Conservation (phyloP, 2,888 invertebrate genomes). For the Hypsopygia costalis region DNA sequence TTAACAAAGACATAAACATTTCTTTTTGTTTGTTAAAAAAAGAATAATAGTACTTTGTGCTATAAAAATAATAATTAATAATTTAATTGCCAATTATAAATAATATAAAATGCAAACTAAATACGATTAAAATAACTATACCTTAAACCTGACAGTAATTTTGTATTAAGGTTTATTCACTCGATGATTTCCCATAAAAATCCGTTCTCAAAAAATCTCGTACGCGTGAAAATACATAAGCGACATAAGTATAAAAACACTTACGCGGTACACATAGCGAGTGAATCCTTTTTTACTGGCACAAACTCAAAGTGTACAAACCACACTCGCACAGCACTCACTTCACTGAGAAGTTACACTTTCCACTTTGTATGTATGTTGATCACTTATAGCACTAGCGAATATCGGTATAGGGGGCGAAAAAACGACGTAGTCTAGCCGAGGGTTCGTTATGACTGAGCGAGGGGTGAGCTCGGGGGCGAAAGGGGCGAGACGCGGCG, state of each 20-base stretch:
- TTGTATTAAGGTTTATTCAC: too few species aligned
- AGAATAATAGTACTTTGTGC: too few species aligned
- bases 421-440: slow-evolving; percentile 22
- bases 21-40: too few species aligned
- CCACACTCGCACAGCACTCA: slow-evolving; percentile 5
- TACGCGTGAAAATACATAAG: too few species aligned
- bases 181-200: too few species aligned
- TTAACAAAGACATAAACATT: too few species aligned
- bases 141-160: too few species aligned
- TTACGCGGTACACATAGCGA: neutral
- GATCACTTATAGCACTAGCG: neutral
- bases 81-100: too few species aligned
- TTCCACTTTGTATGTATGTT: neutral
- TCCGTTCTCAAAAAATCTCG: too few species aligned
- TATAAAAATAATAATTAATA: too few species aligned
- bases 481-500: slow-evolving; percentile 29
- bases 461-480: slow-evolving; percentile 27
- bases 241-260: neutral
- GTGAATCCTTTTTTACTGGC: neutral
- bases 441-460: slow-evolving; percentile 42
- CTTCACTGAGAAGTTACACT: slow-evolving; percentile 7
- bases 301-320: neutral
- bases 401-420: slow-evolving; percentile 3
- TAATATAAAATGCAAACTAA: too few species aligned
- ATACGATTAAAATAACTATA: too few species aligned